These are phyloP conservation scores for Xiphophorus hellerii DNA, from an alignment of 2,113 vertebrate species.

Conservation along the genomic window DNA sequence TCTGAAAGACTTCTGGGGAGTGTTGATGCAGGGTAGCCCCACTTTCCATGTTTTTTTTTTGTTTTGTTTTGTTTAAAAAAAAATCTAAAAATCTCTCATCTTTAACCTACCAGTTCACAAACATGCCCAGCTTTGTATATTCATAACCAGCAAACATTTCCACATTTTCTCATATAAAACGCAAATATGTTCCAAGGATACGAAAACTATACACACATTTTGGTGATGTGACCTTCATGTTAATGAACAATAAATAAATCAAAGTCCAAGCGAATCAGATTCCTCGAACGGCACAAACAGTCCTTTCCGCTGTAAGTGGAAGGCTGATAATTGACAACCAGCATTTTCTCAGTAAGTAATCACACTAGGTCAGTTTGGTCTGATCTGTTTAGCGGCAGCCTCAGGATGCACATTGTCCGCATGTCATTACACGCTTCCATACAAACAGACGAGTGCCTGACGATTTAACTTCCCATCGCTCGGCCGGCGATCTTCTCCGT, in stretches of 20 bases:
- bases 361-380: conserved; percentile 1
- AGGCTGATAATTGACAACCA: too few species aligned
- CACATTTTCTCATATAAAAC: too few species aligned
- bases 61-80: too few species aligned
- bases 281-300: conserved; percentile 2
- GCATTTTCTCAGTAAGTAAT: too few species aligned
- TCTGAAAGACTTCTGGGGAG: neutral
- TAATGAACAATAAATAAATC: neutral
- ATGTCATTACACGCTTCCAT: conserved; percentile 16
- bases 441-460: conserved; percentile 24
- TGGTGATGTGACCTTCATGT: neutral
- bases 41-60: too few species aligned
- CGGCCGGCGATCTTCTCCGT: neutral
- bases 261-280: neutral
- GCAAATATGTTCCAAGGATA: too few species aligned
- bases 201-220: too few species aligned
- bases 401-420: neutral
- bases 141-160: too few species aligned
- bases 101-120: too few species aligned
- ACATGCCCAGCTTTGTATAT: too few species aligned
- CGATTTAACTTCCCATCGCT: neutral
- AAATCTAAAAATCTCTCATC: too few species aligned
- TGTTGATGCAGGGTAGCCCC: too few species aligned
- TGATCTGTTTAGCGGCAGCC: conserved; percentile 22
- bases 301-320: neutral